Evolutionary conservation across 2,797 vertebrate species (phyloP), one percentile per base, ranked within the genome.

Genomic region (Smutsia temminckii): DNA sequence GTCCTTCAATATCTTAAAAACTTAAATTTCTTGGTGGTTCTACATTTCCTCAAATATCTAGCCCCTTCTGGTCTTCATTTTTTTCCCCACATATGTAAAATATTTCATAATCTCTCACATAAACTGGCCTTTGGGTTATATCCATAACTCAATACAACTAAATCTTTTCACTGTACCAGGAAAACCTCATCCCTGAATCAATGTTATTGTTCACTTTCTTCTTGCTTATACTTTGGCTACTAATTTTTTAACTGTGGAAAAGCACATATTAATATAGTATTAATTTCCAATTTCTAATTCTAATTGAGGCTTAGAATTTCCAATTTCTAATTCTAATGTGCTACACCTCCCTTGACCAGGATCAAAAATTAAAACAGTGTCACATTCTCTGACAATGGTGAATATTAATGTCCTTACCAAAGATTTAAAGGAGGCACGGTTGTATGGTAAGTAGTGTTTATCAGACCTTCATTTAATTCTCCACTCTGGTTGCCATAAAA

Each of bases 341-440:
- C 4, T 2, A 5, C 1, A 29, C 2, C 1, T 2, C 20, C 18
- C 2, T 10, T 5, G 3, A 8, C 0, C 8, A 74, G 18, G 42
- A 17, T 21, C 21, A 7, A 46, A 42, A 51, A 66, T 63, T 12
- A 42, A 66, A 69, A 78, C 2, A 34, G 10, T 23, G 27, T 75
- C 17, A 17, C 13, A 27, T 69, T 4, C 25, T 84, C 7, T 49
- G 63, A 81, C 32, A 29, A n/a, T 5, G 16, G 7, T 42, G 29
- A 69, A 18, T 23, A 16, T 29, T 61, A 40, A 8, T 72, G 29
- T 14, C 61, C 46, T 68, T 53, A 8, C 49, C 57, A 79, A 83
- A 57, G 13, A 63, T 20, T 1, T 53, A 42, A 63, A 69, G 1
- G 21, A 77, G 9, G 12, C 32, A 37, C 2, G 29, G 14, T 3